Evolutionary conservation across 1,140 invertebrate genomes (phyloP), one percentile per base, ranked within the genome.

Genomic region (Sitodiplosis mosellana): DNA sequence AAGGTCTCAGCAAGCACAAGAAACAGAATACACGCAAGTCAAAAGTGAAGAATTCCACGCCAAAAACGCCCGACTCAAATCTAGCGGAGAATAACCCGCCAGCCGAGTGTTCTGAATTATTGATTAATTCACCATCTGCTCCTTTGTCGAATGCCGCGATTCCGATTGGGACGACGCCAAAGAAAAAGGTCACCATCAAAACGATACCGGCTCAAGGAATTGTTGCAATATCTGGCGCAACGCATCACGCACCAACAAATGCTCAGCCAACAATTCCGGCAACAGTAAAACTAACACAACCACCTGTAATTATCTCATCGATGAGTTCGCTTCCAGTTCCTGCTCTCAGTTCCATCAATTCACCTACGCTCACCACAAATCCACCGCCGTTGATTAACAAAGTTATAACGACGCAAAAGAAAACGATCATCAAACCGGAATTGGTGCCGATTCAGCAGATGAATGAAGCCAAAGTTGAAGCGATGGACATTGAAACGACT

Each of bases 1-100:
- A 64, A 17, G 49, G 55, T 14, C 27, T 59, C 33, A 57, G 57
- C 8, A 64, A 64, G 46, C 53, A 58, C 27, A 62, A 64, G 22
- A 61, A 62, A 45, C 51, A 55, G 11, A 53, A 52, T n/a, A 53
- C 55, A 41, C 44, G 45, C n/a, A 61, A 58, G 50, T 47, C 59
- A 27, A 27, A 61, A 58, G 50, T 48, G 45, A 27, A 47, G 37
- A 27, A 36, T 33, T 19, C 18, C 2, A 33, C 18, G n/a, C 45
- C n/a, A 17, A 20, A 11, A 43, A 43, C n/a, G n/a, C 41, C 15
- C 20, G 15, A 20, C 5, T 43, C 15, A 43, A 12, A 11, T n/a
- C 12, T 44, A 2, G 19, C 18, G 14, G 12, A 14, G n/a, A 46
- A 19, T 27, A 27, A 27, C 10, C 27, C 27, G 27, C 27, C 27